Evolutionary conservation across 2,113 vertebrate species (phyloP).

Genomic region (Dendropsophus ebraccatus): DNA sequence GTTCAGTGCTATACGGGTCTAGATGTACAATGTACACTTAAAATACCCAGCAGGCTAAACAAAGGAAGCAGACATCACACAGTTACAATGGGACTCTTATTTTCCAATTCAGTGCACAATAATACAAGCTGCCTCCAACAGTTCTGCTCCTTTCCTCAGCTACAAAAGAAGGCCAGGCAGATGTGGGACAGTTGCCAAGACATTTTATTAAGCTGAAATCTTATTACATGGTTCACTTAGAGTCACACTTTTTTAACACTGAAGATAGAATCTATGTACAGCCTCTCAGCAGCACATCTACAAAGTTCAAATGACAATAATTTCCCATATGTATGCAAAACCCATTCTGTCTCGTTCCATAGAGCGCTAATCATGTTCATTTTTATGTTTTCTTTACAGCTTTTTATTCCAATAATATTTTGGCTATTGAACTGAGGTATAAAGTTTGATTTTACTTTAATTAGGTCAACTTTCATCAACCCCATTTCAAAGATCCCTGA

Average conservation of each 20-base stretch:
- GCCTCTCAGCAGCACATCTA: conserved; percentile 46
- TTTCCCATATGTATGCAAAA: conserved; percentile 57
- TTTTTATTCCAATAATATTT: conserved; percentile 47
- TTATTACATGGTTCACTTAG: conserved; percentile 57
- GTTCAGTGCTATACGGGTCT: conserved; percentile 18
- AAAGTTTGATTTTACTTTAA: conserved; percentile 54
- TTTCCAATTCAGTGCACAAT: conserved; percentile 55
- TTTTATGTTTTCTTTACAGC: conserved; percentile 40
- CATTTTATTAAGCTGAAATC: conserved; percentile 55
- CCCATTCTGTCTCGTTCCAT: conserved; percentile 28
- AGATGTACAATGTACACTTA: conserved; percentile 49
- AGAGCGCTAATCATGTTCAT: conserved; percentile 41
- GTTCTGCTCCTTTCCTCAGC: conserved; percentile 41
- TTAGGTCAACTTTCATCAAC: conserved; percentile 58
- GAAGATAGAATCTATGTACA: conserved; percentile 46
- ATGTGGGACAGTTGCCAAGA: conserved; percentile 50
- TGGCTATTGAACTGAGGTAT: conserved; percentile 48
- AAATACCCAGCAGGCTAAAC: conserved; percentile 48
- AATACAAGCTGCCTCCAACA: conserved; percentile 46
- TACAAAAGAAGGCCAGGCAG: conserved; percentile 31
- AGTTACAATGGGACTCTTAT: conserved; percentile 48
- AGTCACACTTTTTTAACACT: conserved; percentile 50
- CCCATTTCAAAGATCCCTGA: conserved; percentile 45
- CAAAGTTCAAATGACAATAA: conserved; percentile 56
- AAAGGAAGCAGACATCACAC: conserved; percentile 44